Evolutionary conservation across 2,113 vertebrate genomes (phyloP), one percentile per base, ranked within the genome.

Genomic region (Semicossyphus pulcher): DNA sequence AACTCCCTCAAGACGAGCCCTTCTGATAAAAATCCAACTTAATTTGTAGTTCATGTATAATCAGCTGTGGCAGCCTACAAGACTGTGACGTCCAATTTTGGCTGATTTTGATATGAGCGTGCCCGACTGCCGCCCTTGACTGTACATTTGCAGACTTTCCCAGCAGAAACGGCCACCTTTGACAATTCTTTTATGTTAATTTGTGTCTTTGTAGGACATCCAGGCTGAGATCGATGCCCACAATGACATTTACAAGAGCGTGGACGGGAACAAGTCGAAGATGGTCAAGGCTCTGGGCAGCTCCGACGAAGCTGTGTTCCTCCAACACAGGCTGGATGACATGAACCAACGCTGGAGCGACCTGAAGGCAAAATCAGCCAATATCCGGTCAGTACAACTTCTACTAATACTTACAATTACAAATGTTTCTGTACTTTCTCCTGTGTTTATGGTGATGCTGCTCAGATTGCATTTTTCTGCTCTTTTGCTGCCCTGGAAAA

Each of bases 261-360:
- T 99, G 86, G 98, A 99, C 37, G 95, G 96, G 58, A 99, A 97
- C 87, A 95, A 96, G 70, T 94, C 97, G 48, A 98, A 96, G 90
- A 98, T 99, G 97, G 96, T 98, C 76, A 99, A 97, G 89, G 95
- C 96, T 12, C 88, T 99, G 89, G 98, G 98, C 41, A 97, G 94
- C 81, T 96, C 98, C 0, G 97, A 99, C 60, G 98, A 99, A 84
- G 96, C 96, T 0, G 93, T 94, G 49, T 93, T 98, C 68, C 95
- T 99, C 51, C 98, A 99, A 49, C 97, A 98, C 77, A 93, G 97
- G 32, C 94, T 99, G 83, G 97, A 98, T 83, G 97, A 99, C 89
- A 99, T 99, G 98, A 99, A 99, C 92, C 97, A 98, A 41, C 96
- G 98, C 45, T 99, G 98, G 98, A 96, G 95, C 3, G 97, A 99